Conservation (phyloP, 2,888 invertebrate genomes). For the Mythimna loreyi region DNA sequence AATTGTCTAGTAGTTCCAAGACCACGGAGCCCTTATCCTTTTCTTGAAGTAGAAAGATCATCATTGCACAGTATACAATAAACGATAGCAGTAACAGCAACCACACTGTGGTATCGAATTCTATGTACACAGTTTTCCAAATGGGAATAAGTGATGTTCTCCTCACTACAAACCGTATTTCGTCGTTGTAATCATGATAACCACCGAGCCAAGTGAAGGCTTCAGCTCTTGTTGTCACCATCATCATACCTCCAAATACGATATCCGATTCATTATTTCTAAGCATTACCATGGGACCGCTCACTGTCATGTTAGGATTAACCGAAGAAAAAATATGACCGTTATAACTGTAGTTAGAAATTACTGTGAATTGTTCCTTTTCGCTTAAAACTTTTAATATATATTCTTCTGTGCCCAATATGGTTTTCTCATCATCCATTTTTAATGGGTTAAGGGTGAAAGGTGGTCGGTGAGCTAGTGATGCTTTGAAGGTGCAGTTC, state of each 20-base stretch:
- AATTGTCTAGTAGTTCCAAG: constrained; percentile 67
- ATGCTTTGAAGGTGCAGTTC: constrained; percentile 74
- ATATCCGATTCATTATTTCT: constrained; percentile 64
- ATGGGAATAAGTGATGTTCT: constrained; percentile 61
- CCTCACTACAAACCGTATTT: constrained; percentile 68
- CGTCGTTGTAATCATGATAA: constrained; percentile 69
- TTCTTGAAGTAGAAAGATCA: constrained; percentile 56
- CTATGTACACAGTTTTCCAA: constrained; percentile 72
- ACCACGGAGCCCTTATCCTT: constrained; percentile 66
- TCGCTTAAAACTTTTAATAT: constrained; percentile 49
- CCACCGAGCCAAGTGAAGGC: constrained; percentile 68
- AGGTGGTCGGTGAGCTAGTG: constrained; percentile 75
- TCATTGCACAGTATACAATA: constrained; percentile 62
- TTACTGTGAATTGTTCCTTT: constrained; percentile 49
- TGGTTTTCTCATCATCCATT: constrained; percentile 19
- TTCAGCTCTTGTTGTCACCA: constrained; percentile 47
- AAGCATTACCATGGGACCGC: constrained; percentile 58
- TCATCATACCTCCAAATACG: constrained; percentile 60
- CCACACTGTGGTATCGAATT: constrained; percentile 72
- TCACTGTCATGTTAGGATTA: constrained; percentile 48
- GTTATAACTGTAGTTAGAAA: constrained; percentile 42
- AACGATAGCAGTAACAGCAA: constrained; percentile 63
- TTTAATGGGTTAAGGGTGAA: constrained; percentile 62
- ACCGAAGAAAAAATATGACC: constrained; percentile 36
- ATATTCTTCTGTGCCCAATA: constrained; percentile 56